phyloP scores from a whole-genome alignment of 2,797 vertebrate genomes.

The Lindbergichthys nudifrons region DNA sequence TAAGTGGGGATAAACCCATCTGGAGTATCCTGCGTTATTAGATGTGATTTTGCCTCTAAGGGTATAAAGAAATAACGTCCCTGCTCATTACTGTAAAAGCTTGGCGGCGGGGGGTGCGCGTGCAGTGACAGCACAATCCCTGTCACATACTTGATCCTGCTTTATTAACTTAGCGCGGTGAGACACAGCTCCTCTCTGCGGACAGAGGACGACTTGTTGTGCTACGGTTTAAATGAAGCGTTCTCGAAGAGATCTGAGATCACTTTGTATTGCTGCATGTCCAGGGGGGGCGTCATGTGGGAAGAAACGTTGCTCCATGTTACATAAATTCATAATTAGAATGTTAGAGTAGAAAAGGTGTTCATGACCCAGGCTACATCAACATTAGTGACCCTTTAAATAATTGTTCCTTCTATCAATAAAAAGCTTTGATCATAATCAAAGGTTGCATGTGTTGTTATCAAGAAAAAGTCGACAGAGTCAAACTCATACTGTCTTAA shows the following conservation, averaged over 20 bases:
- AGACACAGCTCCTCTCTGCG: slow-evolving; percentile 1
- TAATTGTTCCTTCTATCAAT: background rate
- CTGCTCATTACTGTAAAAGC: slow-evolving; percentile 50
- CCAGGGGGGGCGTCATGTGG: accelerated
- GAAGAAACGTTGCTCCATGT: background rate
- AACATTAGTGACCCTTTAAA: background rate
- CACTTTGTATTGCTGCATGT: slow-evolving; percentile 13
- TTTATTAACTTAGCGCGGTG: slow-evolving; percentile 38
- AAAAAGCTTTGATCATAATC: slow-evolving; percentile 26
- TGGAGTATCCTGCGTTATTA: slow-evolving; percentile 42
- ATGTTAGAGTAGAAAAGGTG: background rate
- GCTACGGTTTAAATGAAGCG: slow-evolving; percentile 29
- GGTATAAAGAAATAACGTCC: slow-evolving; percentile 36
- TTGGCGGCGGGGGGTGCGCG: slow-evolving; percentile 6
- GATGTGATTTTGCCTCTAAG: slow-evolving; percentile 46
- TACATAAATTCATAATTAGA: slow-evolving; percentile 18
- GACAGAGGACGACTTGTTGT: slow-evolving; percentile 20
- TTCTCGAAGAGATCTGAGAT: slow-evolving; percentile 14
- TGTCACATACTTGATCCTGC: slow-evolving; percentile 38
- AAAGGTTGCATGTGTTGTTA: background rate
- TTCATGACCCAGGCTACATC: background rate
- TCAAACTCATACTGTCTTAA: slow-evolving; percentile 49
- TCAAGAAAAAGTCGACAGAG: slow-evolving; percentile 9
- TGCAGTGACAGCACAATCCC: slow-evolving; percentile 35
- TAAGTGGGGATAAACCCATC: slow-evolving; percentile 24